Percentiles rank a stretch among this genome's conserved stretches.
phyloP scores from a whole-genome alignment of 23 tunicate species.

The Aplidium turbinatum region DNA sequence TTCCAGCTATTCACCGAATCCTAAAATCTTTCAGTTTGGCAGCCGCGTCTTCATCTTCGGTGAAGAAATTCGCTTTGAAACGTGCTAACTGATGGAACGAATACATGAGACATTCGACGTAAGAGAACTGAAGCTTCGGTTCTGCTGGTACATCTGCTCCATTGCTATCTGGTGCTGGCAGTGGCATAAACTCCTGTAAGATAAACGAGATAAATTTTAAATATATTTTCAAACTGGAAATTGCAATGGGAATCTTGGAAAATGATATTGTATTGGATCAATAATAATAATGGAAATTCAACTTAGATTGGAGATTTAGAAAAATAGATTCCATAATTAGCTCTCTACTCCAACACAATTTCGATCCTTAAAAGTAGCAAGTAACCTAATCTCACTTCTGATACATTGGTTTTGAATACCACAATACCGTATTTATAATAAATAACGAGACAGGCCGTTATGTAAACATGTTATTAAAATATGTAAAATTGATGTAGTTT shows the following conservation, averaged over 20 bases:
- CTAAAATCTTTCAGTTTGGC: constrained; percentile 84
- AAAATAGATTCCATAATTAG: not conserved
- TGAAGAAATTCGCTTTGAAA: constrained; percentile 54
- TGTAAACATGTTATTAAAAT: too few species aligned
- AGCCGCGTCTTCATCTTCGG: constrained; percentile 65
- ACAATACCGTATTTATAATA: too few species aligned
- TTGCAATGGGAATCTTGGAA: not conserved
- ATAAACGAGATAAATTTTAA: not conserved
- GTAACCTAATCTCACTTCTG: too few species aligned
- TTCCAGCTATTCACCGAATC: constrained; percentile 30
- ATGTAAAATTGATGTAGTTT: too few species aligned
- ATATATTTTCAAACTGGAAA: not conserved
- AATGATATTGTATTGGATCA: not conserved
- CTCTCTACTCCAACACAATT: not conserved
- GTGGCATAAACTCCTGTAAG: constrained; percentile 75
- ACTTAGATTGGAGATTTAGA: not conserved
- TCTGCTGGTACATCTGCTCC: constrained; percentile 17
- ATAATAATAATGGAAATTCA: not conserved
- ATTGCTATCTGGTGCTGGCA: constrained; percentile 48
- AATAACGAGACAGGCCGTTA: too few species aligned
- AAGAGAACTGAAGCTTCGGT: constrained; percentile 73
- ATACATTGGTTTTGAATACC: too few species aligned
- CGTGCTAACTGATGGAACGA: constrained; percentile 69
- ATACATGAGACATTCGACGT: constrained; percentile 86
- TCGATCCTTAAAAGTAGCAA: too few species aligned